These are phyloP conservation scores for Stegophylla sp. DNA, from an alignment of 2,888 invertebrate genomes.

Conservation along the genomic window DNA sequence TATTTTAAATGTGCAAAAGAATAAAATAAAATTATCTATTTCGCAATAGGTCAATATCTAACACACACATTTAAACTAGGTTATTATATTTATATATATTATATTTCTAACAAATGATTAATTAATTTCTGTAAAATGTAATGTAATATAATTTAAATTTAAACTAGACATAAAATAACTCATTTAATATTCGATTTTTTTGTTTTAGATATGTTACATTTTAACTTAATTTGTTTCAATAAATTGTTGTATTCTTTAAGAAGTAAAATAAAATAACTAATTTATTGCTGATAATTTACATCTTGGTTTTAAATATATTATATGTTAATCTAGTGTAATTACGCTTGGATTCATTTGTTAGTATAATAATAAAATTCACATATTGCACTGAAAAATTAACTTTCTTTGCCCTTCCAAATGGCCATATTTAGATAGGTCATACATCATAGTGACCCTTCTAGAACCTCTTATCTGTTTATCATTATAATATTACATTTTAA, in stretches of 20 bases:
- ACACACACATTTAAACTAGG: conserved; percentile 16
- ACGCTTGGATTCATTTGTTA: too few species aligned
- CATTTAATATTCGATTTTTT: neutral
- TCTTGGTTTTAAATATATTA: too few species aligned
- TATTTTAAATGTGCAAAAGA: conserved; percentile 24
- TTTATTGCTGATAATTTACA: too few species aligned
- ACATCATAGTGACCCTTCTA: too few species aligned
- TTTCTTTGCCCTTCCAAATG: too few species aligned
- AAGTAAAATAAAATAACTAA: too few species aligned
- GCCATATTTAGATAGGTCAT: too few species aligned
- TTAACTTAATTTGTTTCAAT: neutral
- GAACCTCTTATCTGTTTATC: too few species aligned
- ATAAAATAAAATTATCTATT: conserved; percentile 15
- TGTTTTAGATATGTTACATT: neutral
- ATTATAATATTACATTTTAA: too few species aligned
- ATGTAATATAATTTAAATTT: neutral
- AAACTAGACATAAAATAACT: neutral
- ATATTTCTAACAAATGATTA: conserved; percentile 5
- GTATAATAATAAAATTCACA: too few species aligned
- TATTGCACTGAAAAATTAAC: too few species aligned
- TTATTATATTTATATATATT: conserved; percentile 24
- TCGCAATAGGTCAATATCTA: conserved; percentile 36
- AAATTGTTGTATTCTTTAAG: neutral
- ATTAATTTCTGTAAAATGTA: conserved; percentile 1
- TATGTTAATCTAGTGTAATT: too few species aligned